phyloP scores from a whole-genome alignment of 2,797 vertebrate genomes.

The Lacerta agilis region DNA sequence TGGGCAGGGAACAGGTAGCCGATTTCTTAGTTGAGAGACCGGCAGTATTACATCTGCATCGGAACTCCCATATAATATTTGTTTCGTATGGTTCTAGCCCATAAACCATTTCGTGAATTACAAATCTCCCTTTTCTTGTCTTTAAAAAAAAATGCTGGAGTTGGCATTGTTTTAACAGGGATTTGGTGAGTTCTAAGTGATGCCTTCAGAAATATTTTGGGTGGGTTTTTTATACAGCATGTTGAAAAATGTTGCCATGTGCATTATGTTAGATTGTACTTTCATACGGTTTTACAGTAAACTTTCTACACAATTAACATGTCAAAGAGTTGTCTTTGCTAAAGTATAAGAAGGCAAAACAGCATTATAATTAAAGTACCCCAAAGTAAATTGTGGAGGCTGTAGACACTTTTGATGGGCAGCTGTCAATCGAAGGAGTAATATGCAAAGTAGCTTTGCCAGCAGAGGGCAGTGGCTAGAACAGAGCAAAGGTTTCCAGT shows the following conservation, averaged over 20 bases:
- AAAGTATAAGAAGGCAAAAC: not conserved
- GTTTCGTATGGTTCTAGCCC: not conserved
- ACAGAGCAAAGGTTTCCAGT: not conserved
- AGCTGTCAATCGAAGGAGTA: not conserved
- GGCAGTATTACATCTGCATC: not conserved
- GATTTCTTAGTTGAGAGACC: not conserved
- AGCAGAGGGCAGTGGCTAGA: not conserved
- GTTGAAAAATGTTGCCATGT: not conserved
- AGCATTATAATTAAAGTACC: not conserved
- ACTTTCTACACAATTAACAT: not conserved
- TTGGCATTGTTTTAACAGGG: not conserved
- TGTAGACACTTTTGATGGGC: not conserved
- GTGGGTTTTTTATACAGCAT: not conserved
- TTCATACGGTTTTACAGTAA: slow-evolving; percentile 8
- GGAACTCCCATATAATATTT: not conserved
- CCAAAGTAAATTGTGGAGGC: not conserved
- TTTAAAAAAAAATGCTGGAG: not conserved
- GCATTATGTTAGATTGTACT: not conserved
- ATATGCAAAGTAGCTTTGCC: not conserved
- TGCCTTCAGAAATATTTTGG: not conserved
- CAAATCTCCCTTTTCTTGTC: not conserved
- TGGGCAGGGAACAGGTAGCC: not conserved
- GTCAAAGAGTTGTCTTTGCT: slow-evolving; percentile 23
- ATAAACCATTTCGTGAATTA: not conserved
- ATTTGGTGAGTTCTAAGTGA: not conserved